phyloP scores from a whole-genome alignment of 2,888 invertebrate species.

The Hybos culiciformis region DNA sequence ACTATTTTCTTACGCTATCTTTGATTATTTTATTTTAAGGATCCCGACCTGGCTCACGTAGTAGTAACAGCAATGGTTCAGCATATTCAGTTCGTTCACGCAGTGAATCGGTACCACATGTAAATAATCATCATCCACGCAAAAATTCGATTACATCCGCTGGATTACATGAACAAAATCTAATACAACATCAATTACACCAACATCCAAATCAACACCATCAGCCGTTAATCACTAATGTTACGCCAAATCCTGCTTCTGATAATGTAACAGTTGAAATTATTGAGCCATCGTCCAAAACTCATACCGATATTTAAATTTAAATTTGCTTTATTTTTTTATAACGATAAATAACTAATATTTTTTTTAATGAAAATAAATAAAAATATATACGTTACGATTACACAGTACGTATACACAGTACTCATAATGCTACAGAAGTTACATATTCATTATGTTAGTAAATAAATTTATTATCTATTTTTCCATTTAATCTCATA shows the following conservation, averaged over 20 bases:
- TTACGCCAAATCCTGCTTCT: slow-evolving; percentile 37
- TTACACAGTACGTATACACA: too few relatives aligned
- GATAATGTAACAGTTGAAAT: slow-evolving; percentile 65
- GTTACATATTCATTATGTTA: too few relatives aligned
- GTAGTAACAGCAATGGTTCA: slow-evolving; percentile 60
- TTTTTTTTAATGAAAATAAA: too few relatives aligned
- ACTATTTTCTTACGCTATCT: too few relatives aligned
- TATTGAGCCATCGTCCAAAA: slow-evolving; percentile 49
- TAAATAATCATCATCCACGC: neutral
- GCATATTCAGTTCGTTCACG: slow-evolving; percentile 56
- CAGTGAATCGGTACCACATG: slow-evolving; percentile 31
- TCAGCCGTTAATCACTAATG: slow-evolving; percentile 28
- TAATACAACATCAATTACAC: slow-evolving; percentile 10
- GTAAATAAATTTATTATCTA: too few relatives aligned
- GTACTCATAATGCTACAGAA: too few relatives aligned
- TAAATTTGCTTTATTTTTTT: too few relatives aligned
- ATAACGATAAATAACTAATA: too few relatives aligned
- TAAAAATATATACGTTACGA: too few relatives aligned
- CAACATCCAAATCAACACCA: slow-evolving; percentile 25
- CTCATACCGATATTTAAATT: slow-evolving; percentile 3
- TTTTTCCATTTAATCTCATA: too few relatives aligned
- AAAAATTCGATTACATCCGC: too few relatives aligned
- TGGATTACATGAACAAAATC: too few relatives aligned
- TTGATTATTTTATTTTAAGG: neutral
- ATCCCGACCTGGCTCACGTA: slow-evolving; percentile 49